These are phyloP conservation scores for Chymomyza amoena DNA, from an alignment of 2,888 invertebrate genomes.

Conservation along the genomic window DNA sequence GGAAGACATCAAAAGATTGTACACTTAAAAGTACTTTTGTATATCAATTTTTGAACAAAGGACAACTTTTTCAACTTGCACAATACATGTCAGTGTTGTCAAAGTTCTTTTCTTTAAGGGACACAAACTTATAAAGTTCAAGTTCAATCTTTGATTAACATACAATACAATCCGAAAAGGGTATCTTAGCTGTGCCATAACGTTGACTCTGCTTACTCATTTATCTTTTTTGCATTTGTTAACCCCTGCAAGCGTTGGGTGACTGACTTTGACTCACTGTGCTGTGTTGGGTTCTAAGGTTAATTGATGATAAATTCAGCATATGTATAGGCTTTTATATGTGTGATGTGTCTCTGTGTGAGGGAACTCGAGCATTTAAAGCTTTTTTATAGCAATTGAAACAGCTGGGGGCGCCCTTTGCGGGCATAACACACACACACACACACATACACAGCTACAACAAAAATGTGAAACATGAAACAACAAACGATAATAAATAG, in stretches of 20 bases:
- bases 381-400: slow-evolving; percentile 8
- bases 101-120: no score
- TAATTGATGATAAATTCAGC: slow-evolving; percentile 62
- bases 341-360: neutral
- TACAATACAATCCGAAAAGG: neutral
- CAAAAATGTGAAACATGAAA: neutral
- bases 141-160: neutral
- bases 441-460: neutral
- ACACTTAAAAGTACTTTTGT: no score
- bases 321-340: neutral
- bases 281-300: slow-evolving; percentile 51
- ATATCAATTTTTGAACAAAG: no score
- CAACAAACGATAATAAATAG: neutral
- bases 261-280: slow-evolving; percentile 32
- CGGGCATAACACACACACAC: neutral
- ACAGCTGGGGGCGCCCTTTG: neutral
- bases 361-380: neutral
- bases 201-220: neutral
- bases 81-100: no score
- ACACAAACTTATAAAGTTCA: no score
- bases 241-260: slow-evolving; percentile 22
- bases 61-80: no score
- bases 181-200: neutral
- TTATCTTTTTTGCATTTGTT: neutral
- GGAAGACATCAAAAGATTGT: no score